These are phyloP conservation scores for Sphyrna mokarran DNA, from an alignment of 2,113 vertebrate genomes.

Conservation along the genomic window DNA sequence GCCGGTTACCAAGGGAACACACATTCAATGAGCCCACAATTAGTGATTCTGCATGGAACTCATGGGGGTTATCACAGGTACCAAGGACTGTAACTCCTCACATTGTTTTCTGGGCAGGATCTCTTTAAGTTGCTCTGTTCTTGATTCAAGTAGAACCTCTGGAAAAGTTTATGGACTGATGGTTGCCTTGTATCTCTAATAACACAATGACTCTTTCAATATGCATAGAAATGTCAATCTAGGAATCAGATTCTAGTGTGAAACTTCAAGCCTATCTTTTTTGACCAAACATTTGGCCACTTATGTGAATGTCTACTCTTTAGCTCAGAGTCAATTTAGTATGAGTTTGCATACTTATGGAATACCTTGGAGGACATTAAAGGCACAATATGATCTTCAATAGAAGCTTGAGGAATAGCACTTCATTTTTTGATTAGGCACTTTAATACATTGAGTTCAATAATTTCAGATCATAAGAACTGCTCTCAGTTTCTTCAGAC, in stretches of 20 bases:
- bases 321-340: background rate
- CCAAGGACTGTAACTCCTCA: background rate
- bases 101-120: background rate
- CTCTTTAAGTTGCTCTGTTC: too few relatives aligned
- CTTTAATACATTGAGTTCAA: background rate
- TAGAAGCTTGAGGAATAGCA: background rate
- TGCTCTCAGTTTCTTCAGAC: background rate
- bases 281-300: background rate
- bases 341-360: background rate
- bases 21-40: too few relatives aligned
- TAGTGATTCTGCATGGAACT: too few relatives aligned
- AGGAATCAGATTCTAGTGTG: background rate
- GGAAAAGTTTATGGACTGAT: background rate
- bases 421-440: background rate
- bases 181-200: background rate
- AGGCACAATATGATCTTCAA: background rate
- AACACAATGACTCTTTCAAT: background rate
- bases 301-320: background rate
- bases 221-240: background rate
- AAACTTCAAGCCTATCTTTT: background rate
- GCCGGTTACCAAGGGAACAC: too few relatives aligned
- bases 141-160: too few relatives aligned
- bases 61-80: background rate
- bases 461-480: background rate
- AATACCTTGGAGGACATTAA: background rate